phyloP scores from a whole-genome alignment of 2,113 vertebrate species.

The Saguinus imperator region DNA sequence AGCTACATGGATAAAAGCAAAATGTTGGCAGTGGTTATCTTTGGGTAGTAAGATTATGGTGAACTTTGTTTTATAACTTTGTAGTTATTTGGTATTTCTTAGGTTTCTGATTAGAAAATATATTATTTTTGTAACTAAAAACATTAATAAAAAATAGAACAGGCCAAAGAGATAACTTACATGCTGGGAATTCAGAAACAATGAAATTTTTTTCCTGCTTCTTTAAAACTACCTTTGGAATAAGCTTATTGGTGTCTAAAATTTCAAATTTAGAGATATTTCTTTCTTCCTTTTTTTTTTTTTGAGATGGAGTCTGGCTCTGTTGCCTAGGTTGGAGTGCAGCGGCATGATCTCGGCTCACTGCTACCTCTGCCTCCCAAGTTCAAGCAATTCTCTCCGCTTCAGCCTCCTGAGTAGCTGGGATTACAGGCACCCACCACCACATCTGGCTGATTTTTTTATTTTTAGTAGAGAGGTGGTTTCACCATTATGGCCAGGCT shows the following conservation, averaged over 20 bases:
- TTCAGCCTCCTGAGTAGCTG: no score
- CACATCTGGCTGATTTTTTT: no score
- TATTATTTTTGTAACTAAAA: constrained; percentile 3
- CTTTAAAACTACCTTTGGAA: not conserved
- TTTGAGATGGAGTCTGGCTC: no score
- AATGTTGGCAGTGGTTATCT: not conserved
- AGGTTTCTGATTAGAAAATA: constrained; percentile 1
- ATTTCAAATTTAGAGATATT: not conserved
- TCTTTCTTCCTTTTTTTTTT: not conserved
- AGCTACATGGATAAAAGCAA: not conserved
- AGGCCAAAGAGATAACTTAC: not conserved
- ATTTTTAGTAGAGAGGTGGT: no score
- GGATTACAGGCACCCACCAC: no score
- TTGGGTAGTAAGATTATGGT: not conserved
- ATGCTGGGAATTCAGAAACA: not conserved
- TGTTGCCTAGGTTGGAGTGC: no score
- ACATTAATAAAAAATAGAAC: not conserved
- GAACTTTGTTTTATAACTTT: not conserved
- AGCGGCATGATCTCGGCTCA: no score
- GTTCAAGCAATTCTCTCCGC: no score
- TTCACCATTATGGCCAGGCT: no score
- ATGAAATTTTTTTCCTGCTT: not conserved
- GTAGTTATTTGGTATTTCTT: not conserved
- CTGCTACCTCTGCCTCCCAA: no score
- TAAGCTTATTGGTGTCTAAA: not conserved